These are phyloP conservation scores for Adelphocoris suturalis DNA, from an alignment of 2,888 invertebrate species.

Conservation along the genomic window DNA sequence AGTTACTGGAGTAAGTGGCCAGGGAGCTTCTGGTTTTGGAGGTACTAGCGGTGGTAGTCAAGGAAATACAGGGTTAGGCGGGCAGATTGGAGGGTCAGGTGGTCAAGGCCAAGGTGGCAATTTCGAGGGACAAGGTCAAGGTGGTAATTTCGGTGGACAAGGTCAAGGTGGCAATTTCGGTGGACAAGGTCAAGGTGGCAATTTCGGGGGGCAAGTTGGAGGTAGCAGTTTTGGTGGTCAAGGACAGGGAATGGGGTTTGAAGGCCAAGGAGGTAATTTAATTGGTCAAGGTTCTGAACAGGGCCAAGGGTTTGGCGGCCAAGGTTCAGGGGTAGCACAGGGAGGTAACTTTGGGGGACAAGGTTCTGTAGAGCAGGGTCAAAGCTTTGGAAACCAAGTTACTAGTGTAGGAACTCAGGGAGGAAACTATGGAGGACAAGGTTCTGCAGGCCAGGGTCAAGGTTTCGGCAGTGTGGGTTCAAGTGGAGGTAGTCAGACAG, in stretches of 20 bases:
- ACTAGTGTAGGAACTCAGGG: neutral
- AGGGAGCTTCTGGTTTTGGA: constrained; percentile 42
- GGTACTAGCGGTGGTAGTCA: neutral
- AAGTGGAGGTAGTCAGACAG: neutral
- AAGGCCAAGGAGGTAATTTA: constrained; percentile 15
- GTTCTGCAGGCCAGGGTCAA: constrained; percentile 37
- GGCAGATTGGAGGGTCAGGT: constrained; percentile 36
- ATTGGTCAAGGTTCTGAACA: neutral
- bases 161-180: neutral
- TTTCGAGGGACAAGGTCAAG: constrained; percentile 16
- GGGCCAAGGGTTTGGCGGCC: neutral
- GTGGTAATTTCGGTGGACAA: constrained; percentile 23
- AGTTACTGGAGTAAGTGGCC: neutral
- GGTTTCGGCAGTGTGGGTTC: constrained; percentile 32
- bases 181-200: constrained; percentile 18
- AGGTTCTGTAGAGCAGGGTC: neutral
- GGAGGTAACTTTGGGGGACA: constrained; percentile 32
- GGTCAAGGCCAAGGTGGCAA: constrained; percentile 59
- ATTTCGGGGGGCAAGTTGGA: neutral
- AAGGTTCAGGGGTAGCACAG: constrained; percentile 53
- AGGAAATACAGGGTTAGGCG: neutral
- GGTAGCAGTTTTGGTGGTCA: neutral
- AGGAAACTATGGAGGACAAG: constrained; percentile 37
- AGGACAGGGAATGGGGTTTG: neutral
- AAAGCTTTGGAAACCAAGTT: neutral